Evolutionary conservation across 2,113 vertebrate species (phyloP).

Genomic region (Corynorhinus townsendii): DNA sequence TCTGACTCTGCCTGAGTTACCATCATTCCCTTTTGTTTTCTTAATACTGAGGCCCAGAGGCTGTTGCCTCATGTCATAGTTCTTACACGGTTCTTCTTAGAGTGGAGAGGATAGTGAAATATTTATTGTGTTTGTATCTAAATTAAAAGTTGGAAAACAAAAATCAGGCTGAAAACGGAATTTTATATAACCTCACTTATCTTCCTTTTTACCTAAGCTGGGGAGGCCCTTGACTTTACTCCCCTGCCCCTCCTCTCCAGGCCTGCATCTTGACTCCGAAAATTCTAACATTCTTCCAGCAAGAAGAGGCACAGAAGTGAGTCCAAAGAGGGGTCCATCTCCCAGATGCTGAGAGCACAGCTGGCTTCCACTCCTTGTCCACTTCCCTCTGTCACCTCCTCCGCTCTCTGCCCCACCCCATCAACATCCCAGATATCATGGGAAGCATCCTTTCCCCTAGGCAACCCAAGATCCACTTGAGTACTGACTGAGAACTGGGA

Average conservation of each 20-base stretch:
- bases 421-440: not conserved
- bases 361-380: not conserved
- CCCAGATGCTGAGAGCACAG: not conserved
- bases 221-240: not conserved
- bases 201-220: not conserved
- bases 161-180: not conserved
- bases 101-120: not conserved
- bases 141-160: not conserved
- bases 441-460: not conserved
- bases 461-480: not conserved
- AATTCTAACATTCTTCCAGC: not conserved
- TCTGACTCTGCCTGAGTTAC: too few relatives aligned
- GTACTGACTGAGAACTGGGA: not conserved
- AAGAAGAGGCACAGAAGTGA: not conserved
- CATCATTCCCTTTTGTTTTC: too few relatives aligned
- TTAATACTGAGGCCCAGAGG: not conserved
- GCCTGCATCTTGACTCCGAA: not conserved
- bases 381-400: not conserved
- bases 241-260: too few relatives aligned
- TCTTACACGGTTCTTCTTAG: not conserved
- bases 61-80: fast-evolving
- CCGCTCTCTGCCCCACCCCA: not conserved
- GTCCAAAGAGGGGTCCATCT: not conserved
- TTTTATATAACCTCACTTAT: not conserved
- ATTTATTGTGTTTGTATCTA: not conserved